Base-by-base conservation (phyloP, 2,113 vertebrate species). In the Rallus limicola region DNA sequence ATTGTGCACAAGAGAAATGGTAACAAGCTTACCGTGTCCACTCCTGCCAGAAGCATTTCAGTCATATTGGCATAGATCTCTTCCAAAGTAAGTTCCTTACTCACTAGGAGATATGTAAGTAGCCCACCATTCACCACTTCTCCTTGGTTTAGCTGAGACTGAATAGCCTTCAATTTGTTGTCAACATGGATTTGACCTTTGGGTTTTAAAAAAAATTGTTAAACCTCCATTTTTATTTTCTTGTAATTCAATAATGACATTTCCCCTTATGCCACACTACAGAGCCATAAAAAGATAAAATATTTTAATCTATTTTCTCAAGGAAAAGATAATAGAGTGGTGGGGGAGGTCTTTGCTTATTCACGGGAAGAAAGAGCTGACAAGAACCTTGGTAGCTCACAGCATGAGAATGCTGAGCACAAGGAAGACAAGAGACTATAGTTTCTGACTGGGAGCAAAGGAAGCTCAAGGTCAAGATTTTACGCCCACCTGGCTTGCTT, bases 31-130 rank as follows among this genome's bases (percentile, higher is more conserved):
- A 99, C 99, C 93, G 99, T 99, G 97, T 99, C 99, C 2, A 99
- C 99, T 9, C 99, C 99, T 6, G 99, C 99, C 96, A 99, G 98
- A 20, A 99, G 98, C 99, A 99, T 99, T 97, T 99, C 99, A 0
- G 99, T 99, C 95, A 98, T 97, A 59, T 99, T 99, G 93, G 99
- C 99, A 4, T 99, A 99, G 95, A 99, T 98, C 90, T 99, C 99
- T 97, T 99, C 98, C 67, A 98, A n/a, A 16, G 96, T 98, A 97
- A 99, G 98, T 83, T 99, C 98, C 97, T 96, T 98, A 77, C 97
- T 98, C 90, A 98, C 91, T 82, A 99, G 98, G 91, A 99, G 97
- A 96, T 98, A 96, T 10, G 99, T 99, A 67, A 99, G 98, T 44
- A 99, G 94, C 12, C 99, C 99, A 33, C 99, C 99, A 76, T 98